Conservation (phyloP, 2,797 vertebrate genomes). For the Darevskia nairensis region DNA sequence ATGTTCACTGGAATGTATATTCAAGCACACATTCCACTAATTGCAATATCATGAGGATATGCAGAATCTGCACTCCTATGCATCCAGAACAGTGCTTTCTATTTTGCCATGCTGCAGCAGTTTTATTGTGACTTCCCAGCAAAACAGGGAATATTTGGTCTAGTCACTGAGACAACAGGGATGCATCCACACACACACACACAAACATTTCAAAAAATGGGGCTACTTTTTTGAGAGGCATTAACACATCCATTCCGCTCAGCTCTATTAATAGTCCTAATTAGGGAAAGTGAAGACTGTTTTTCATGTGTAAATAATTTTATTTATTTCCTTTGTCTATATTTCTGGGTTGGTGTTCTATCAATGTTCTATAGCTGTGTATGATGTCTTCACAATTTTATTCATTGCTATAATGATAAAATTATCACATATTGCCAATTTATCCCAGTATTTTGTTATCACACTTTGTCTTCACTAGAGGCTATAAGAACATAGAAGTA, state of each 20-base stretch:
- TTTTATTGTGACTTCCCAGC: background rate
- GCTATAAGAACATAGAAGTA: conserved; percentile 41
- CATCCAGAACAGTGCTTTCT: background rate
- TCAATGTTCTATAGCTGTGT: conserved; percentile 48
- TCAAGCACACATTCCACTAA: background rate
- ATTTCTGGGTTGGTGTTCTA: background rate
- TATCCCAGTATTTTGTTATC: conserved; percentile 56
- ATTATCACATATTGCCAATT: conserved; percentile 43
- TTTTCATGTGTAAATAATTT: background rate
- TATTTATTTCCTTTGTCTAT: background rate
- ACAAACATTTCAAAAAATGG: background rate
- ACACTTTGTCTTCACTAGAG: conserved; percentile 51
- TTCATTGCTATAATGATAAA: conserved; percentile 55
- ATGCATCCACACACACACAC: background rate
- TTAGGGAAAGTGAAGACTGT: background rate
- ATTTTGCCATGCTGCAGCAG: background rate
- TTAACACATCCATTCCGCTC: background rate
- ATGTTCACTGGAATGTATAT: background rate
- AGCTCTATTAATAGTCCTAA: background rate
- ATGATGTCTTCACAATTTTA: conserved; percentile 47
- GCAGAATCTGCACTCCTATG: background rate
- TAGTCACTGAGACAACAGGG: background rate
- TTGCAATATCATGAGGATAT: background rate
- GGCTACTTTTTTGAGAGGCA: background rate
- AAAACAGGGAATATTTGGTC: background rate